Conservation (phyloP, 2,888 invertebrate genomes). For the Drymonia ruficornis region DNA sequence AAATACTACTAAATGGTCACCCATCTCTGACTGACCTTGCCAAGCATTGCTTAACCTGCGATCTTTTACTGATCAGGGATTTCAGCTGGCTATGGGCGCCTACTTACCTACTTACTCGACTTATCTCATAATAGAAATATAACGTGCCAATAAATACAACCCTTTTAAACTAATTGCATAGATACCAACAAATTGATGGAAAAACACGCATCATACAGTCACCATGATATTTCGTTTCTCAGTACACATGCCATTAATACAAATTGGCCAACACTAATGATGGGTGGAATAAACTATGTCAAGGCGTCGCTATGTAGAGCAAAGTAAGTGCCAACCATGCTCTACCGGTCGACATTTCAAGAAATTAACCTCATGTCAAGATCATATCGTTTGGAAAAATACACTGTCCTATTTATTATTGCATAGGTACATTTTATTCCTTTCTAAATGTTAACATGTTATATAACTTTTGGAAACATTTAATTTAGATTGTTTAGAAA, state of each 20-base stretch:
- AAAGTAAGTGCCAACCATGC: constrained; percentile 3
- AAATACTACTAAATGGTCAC: no score
- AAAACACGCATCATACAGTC: background rate
- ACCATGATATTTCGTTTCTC: background rate
- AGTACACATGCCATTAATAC: background rate
- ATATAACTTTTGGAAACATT: no score
- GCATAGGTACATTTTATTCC: no score
- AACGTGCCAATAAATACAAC: no score
- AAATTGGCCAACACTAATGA: constrained; percentile 7
- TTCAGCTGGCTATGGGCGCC: no score
- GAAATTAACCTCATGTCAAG: constrained; percentile 46
- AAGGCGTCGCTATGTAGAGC: constrained; percentile 22
- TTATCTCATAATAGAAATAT: no score
- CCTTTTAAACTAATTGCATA: background rate
- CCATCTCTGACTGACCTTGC: no score
- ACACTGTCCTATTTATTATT: constrained; percentile 20
- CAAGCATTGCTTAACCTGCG: no score
- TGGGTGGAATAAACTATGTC: constrained; percentile 26
- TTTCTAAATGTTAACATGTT: no score
- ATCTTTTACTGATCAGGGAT: no score
- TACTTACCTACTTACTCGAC: no score
- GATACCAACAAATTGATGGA: background rate
- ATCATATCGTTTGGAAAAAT: constrained; percentile 25
- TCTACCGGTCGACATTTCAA: constrained; percentile 20
- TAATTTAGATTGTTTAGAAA: no score